Base-by-base conservation (phyloP, 2,113 vertebrate genomes). In the Ornithorhynchus anatinus region DNA sequence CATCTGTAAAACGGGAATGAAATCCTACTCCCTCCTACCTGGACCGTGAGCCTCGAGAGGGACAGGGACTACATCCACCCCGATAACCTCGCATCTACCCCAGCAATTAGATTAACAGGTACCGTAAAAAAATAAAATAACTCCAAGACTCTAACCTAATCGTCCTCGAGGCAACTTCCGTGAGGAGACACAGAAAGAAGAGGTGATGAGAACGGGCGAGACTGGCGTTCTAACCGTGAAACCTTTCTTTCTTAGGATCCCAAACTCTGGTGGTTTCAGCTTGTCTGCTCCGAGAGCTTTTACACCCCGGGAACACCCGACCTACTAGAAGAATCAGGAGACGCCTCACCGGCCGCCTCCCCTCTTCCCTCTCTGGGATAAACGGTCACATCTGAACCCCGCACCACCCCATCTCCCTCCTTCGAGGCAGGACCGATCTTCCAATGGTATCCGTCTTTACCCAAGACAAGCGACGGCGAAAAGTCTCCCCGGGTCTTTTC, bases 281-380 rank as follows among this genome's bases (percentile, higher is more conserved):
- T 67, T 69, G 70, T 59, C 69, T 56, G 50, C 56, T 58, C 81
- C 65, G 64, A 48, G 48, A 44, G 58, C 70, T 84, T 76, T 65
- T 71, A 69, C 79, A 74, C 68, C 81, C 64, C 67, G 59, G 75
- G 71, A 88, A 83, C 75, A 87, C 29, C 42, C 57, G 52, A 67
- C 80, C 82, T 78, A 53, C 63, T 80, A 63, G 43, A 57, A 48
- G 51, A 50, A 10, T 47, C 47, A 32, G 50, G 10, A 12, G 44
- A 31, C 25, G 11, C 27, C 59, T 50, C 23, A 31, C n/a, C n/a
- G n/a, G 32, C 2, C 17, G 47, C 75, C 50, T 42, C 78, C 48
- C 64, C 27, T 72, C 65, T 79, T 66, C 80, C 77, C 65, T 10
- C 0, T 54, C 16, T 62, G 69, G 69, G 58, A 64, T 27, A 31